Evolutionary conservation across 2,888 invertebrate genomes (phyloP).

Genomic region (Proisotoma minuta): DNA sequence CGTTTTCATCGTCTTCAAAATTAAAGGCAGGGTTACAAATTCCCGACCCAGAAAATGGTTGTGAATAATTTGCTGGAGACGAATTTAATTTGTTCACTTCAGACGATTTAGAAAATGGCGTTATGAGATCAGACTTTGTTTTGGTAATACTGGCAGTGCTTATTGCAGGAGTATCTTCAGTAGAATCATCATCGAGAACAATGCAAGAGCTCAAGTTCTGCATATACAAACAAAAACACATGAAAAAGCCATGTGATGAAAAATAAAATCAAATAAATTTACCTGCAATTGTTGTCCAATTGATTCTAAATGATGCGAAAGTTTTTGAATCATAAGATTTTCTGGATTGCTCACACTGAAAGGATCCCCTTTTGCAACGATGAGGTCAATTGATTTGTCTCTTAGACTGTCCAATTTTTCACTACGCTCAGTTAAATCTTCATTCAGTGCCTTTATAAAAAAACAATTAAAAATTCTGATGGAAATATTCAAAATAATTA

Average conservation of each 20-base stretch:
- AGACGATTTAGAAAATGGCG: slow-evolving; percentile 11
- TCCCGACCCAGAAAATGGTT: slow-evolving; percentile 27
- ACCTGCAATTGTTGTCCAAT: slow-evolving; percentile 43
- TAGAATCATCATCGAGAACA: slow-evolving; percentile 39
- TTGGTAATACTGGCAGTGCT: slow-evolving; percentile 23
- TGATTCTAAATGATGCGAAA: slow-evolving; percentile 40
- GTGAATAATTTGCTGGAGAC: slow-evolving; percentile 3
- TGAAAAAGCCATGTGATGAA: not conserved
- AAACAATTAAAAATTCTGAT: not conserved
- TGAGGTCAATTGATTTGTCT: slow-evolving; percentile 46
- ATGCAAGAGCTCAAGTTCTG: slow-evolving; percentile 45
- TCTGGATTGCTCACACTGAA: slow-evolving; percentile 38
- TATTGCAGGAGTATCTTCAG: slow-evolving; percentile 32
- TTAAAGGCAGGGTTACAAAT: slow-evolving; percentile 47
- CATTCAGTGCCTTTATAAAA: slow-evolving; percentile 43
- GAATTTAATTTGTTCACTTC: slow-evolving; percentile 18
- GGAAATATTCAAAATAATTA: too few relatives aligned
- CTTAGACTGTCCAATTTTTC: slow-evolving; percentile 46
- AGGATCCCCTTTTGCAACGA: slow-evolving; percentile 44
- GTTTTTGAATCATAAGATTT: slow-evolving; percentile 38
- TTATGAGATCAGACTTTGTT: slow-evolving; percentile 6
- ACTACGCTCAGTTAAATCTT: slow-evolving; percentile 43
- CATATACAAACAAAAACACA: not conserved
- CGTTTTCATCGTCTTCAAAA: slow-evolving; percentile 42
- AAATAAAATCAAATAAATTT: not conserved